Base-by-base conservation (phyloP, 2,888 invertebrate genomes). In the Falcaria lacertinaria region DNA sequence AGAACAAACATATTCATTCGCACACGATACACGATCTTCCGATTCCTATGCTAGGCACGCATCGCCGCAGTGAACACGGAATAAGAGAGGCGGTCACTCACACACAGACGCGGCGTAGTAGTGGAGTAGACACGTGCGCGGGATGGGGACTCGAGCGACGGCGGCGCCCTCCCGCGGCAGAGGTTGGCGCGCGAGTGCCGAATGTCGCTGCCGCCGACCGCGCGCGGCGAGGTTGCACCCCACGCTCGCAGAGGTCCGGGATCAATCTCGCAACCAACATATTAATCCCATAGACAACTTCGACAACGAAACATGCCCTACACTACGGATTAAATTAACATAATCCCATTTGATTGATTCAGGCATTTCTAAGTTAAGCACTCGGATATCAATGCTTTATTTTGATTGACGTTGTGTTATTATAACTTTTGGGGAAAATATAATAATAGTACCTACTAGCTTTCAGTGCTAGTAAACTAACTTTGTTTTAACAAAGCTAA, bases 121-220 rank as follows among this genome's bases (percentile, higher is more conserved):
- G 56, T 60, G 62, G 69, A 69, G 64, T 67, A 62, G 68, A 62
- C 81, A 83, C 80, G 80, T 78, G 80, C 63, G 67, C 63, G 57
- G 56, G 53, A 48, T 40, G 52, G 57, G 59, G 54, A 52, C 69
- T 69, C 70, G 68, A 52, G 66, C 69, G 68, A 68, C 60, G 46
- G 55, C 59, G 65, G 74, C 86, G 86, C 85, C 88, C 85, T 84
- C 83, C 70, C 86, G 77, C 86, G 84, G 77, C 87, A 62, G 70
- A 75, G 81, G 83, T 76, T 75, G 73, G 84, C 87, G 87, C 85
- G 84, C 88, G 80, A 80, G 77, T 88, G 88, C 74, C 72, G 77
- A 69, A 63, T 39, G 52, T 37, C 16, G 34, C 39, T 33, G 22
- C 48, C 47, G 55, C 50, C 57, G 63, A 50, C 64, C 69, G 60